phyloP scores from a whole-genome alignment of 2,888 invertebrate genomes.

The Dryobotodes eremita region DNA sequence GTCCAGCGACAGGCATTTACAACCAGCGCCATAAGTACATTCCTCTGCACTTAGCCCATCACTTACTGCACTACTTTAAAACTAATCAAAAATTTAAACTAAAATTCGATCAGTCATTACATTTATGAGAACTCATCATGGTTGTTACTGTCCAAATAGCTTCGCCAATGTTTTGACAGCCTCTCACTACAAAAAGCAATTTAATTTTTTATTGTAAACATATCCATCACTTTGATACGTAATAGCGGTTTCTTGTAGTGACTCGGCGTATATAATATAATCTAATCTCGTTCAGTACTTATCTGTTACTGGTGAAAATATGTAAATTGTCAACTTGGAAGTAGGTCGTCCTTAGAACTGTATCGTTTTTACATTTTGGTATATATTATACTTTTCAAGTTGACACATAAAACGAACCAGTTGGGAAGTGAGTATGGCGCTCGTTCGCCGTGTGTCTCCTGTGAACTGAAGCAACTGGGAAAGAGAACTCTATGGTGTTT shows the following conservation, averaged over 20 bases:
- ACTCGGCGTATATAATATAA: constrained; percentile 7
- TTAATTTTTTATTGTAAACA: constrained; percentile 25
- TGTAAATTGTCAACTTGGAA: constrained; percentile 10
- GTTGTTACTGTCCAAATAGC: background rate
- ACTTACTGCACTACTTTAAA: background rate
- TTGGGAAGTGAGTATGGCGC: background rate
- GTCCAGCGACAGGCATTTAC: background rate
- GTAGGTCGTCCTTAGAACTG: constrained; percentile 5
- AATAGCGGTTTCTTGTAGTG: constrained; percentile 16
- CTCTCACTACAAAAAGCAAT: constrained; percentile 34
- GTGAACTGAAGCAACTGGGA: background rate
- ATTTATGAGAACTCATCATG: background rate
- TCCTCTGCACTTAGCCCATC: background rate
- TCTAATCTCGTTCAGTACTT: constrained; percentile 9
- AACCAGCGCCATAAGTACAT: constrained; percentile 2
- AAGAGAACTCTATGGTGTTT: no score
- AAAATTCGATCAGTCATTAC: background rate
- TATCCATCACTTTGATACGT: constrained; percentile 29
- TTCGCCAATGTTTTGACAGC: constrained; percentile 39
- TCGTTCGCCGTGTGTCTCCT: background rate
- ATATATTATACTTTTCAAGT: background rate
- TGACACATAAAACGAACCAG: background rate
- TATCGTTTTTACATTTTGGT: constrained; percentile 1
- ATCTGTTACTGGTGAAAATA: constrained; percentile 6
- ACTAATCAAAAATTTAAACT: background rate